Conservation (phyloP, 1,140 invertebrate genomes). For the Monochamus saltuarius region DNA sequence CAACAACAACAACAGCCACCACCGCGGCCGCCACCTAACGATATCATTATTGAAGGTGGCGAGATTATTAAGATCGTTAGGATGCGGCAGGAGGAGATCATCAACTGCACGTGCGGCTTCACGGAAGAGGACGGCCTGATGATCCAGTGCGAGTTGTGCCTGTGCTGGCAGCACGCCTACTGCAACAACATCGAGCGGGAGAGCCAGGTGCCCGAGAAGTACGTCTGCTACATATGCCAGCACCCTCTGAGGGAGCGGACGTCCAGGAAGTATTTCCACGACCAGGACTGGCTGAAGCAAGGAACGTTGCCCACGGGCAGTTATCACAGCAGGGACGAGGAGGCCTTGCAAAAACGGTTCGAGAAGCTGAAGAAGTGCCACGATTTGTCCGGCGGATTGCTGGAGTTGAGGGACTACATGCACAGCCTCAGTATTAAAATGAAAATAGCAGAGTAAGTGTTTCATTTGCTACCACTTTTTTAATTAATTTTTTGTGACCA, state of each 20-base stretch:
- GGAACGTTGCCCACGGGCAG: constrained; percentile 68
- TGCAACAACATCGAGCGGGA: constrained; percentile 83
- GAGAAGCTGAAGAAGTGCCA: constrained; percentile 65
- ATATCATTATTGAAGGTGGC: constrained; percentile 58
- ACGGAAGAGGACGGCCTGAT: constrained; percentile 91
- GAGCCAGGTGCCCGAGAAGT: constrained; percentile 80
- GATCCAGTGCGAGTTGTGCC: constrained; percentile 92
- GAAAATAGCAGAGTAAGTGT: constrained; percentile 71
- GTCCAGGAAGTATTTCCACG: constrained; percentile 74
- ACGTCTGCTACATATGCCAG: constrained; percentile 84
- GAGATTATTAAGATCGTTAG: constrained; percentile 66
- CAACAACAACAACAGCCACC: constrained; percentile 1
- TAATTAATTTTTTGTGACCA: too few species aligned
- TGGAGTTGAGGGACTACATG: constrained; percentile 67
- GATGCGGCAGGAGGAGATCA: constrained; percentile 60
- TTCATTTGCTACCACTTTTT: constrained; percentile 12
- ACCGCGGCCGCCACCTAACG: constrained; percentile 22
- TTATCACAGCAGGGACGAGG: constrained; percentile 53
- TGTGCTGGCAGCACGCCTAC: constrained; percentile 91
- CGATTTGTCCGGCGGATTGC: constrained; percentile 69
- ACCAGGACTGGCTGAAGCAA: constrained; percentile 85
- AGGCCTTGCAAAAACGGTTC: constrained; percentile 47
- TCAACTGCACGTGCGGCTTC: constrained; percentile 55
- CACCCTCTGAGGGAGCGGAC: constrained; percentile 71
- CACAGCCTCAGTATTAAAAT: constrained; percentile 74